Evolutionary conservation across 2,888 invertebrate species (phyloP).

Genomic region (Poecilus cupreus): DNA sequence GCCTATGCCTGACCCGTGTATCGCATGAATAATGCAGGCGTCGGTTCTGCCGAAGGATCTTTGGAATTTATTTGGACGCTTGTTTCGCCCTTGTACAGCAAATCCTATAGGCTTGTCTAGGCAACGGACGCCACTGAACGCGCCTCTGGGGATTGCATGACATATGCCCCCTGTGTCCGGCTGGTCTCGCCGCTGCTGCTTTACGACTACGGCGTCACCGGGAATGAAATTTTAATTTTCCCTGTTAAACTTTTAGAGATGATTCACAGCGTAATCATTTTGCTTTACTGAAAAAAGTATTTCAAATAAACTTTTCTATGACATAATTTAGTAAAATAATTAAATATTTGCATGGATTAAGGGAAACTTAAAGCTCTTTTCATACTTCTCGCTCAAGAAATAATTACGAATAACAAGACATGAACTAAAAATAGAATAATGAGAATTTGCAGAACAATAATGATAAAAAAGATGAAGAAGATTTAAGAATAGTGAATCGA

Average conservation of each 20-base stretch:
- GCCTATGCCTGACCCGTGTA: neutral
- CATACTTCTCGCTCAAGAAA: too few relatives aligned
- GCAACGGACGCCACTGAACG: slow-evolving; percentile 35
- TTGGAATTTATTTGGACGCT: slow-evolving; percentile 45
- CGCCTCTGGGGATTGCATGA: slow-evolving; percentile 14
- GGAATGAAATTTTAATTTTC: slow-evolving; percentile 35
- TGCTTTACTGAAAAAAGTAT: slow-evolving; percentile 29
- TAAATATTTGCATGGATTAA: too few relatives aligned
- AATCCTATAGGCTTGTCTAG: slow-evolving; percentile 32
- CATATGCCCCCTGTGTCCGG: slow-evolving; percentile 35
- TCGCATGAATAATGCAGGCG: slow-evolving; percentile 47
- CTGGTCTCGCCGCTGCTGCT: neutral
- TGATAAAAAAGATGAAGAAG: too few relatives aligned
- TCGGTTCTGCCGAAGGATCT: slow-evolving; percentile 35
- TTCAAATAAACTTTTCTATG: too few relatives aligned
- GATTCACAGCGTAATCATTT: slow-evolving; percentile 19
- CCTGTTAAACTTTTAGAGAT: slow-evolving; percentile 16
- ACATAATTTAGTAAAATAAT: too few relatives aligned
- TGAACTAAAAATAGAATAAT: too few relatives aligned
- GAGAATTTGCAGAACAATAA: too few relatives aligned
- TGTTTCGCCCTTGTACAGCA: slow-evolving; percentile 44
- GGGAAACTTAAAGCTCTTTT: too few relatives aligned
- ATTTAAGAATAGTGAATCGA: too few relatives aligned
- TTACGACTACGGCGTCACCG: neutral
- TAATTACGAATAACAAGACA: too few relatives aligned